phyloP scores from a whole-genome alignment of 2,888 invertebrate genomes.

The Steinernema hermaphroditum region DNA sequence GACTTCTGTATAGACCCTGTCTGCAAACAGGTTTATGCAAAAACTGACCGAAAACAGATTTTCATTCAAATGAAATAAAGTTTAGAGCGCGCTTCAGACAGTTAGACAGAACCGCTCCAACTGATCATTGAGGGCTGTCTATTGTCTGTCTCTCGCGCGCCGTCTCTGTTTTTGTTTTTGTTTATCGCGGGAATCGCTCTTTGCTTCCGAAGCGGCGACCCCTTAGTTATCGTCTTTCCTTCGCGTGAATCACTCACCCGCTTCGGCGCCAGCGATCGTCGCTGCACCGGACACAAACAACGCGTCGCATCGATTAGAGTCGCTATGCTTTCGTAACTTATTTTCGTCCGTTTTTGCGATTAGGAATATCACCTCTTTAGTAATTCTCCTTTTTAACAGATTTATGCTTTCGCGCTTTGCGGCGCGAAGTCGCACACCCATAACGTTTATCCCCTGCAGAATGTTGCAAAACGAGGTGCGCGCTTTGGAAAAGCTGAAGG shows the following conservation, averaged over 20 bases:
- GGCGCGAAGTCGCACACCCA: background rate
- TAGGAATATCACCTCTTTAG: background rate
- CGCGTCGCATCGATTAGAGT: background rate
- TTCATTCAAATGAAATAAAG: too few species aligned
- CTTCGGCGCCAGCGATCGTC: background rate
- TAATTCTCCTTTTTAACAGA: background rate
- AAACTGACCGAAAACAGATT: too few species aligned
- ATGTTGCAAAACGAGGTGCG: background rate
- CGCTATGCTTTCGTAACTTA: background rate
- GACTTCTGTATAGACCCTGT: too few species aligned
- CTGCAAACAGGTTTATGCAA: too few species aligned
- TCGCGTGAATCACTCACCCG: background rate
- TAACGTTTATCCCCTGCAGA: background rate
- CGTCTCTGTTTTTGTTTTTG: too few species aligned
- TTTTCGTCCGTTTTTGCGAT: background rate
- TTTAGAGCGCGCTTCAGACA: too few species aligned
- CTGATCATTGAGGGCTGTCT: too few species aligned
- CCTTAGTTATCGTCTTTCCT: background rate
- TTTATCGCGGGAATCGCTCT: too few species aligned
- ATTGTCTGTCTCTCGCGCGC: too few species aligned
- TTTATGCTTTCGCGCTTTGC: background rate
- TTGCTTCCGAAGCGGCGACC: too few species aligned
- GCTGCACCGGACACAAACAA: background rate
- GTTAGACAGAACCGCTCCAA: too few species aligned
- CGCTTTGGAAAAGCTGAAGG: slow-evolving; percentile 49